A percentile compares a stretch with the other conserved stretches of the same genome.
These are phyloP conservation scores for Junonia oenone DNA, from an alignment of 2,888 invertebrate species.

Conservation along the genomic window DNA sequence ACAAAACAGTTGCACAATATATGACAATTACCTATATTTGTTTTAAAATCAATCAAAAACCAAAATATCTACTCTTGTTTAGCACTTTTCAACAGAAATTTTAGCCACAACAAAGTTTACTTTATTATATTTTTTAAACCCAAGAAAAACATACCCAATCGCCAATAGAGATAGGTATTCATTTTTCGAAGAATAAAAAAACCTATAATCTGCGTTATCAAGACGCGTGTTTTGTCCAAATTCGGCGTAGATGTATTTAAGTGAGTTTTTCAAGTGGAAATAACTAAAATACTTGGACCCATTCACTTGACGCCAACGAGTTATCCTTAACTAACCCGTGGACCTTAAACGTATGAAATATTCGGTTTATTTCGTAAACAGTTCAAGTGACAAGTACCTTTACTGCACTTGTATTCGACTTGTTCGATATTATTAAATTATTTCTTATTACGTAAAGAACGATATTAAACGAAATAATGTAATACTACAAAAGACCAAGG, in stretches of 20 bases:
- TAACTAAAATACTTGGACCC: conserved; percentile 12
- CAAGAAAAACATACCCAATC: too few species aligned
- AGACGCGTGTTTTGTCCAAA: not conserved
- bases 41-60: too few species aligned
- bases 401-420: not conserved
- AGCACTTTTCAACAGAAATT: too few species aligned
- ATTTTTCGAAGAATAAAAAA: not conserved
- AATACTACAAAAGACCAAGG: too few species aligned
- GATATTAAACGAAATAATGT: too few species aligned
- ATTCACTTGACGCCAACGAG: conserved; percentile 19
- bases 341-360: conserved; percentile 23
- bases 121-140: too few species aligned
- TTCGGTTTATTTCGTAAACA: conserved; percentile 18
- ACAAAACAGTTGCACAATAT: too few species aligned
- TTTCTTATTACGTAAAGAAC: too few species aligned
- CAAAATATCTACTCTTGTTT: too few species aligned
- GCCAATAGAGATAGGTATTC: not conserved
- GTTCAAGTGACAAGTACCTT: not conserved
- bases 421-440: not conserved
- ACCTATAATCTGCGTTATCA: not conserved
- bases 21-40: too few species aligned
- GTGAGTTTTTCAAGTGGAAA: conserved; percentile 8
- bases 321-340: conserved; percentile 25
- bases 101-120: too few species aligned
- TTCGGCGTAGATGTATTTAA: conserved; percentile 5